A percentile compares a stretch with the other conserved stretches of the same genome.
phyloP scores from a whole-genome alignment of 2,888 invertebrate species.

The Meteorus colon region DNA sequence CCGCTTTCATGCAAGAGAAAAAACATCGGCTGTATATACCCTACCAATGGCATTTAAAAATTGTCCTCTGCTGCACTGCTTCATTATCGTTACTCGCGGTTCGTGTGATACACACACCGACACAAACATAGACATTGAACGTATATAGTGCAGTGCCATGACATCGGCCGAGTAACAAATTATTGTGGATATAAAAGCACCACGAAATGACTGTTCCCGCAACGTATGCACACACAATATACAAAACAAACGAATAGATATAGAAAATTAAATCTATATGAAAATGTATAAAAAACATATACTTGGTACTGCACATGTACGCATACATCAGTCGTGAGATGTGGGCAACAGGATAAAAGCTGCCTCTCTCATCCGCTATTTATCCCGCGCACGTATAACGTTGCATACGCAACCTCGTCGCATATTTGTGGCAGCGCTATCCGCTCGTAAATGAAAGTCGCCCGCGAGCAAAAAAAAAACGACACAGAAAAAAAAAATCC shows the following conservation, averaged over 20 bases:
- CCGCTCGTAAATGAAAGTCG: constrained; percentile 72
- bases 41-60: constrained; percentile 10
- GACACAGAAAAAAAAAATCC: constrained; percentile 50
- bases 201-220: constrained; percentile 50
- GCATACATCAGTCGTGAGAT: neutral
- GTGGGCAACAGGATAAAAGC: neutral
- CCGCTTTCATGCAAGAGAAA: neutral
- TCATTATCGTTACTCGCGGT: constrained; percentile 62
- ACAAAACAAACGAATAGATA: constrained; percentile 21
- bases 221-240: neutral
- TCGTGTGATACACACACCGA: constrained; percentile 51
- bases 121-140: neutral
- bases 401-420: constrained; percentile 63
- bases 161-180: constrained; percentile 53
- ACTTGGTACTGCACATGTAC: constrained; percentile 2
- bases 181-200: constrained; percentile 61
- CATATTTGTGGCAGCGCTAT: constrained; percentile 71
- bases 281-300: neutral
- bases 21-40: neutral
- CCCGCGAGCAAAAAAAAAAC: constrained; percentile 62
- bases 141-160: neutral
- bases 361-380: neutral
- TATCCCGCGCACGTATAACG: constrained; percentile 44
- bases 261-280: constrained; percentile 27
- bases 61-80: constrained; percentile 41